Percentiles rank a stretch among this genome's conserved stretches.
These are phyloP conservation scores for Drosophila ficusphila DNA, from an alignment of 1,140 invertebrate species.

Conservation along the genomic window DNA sequence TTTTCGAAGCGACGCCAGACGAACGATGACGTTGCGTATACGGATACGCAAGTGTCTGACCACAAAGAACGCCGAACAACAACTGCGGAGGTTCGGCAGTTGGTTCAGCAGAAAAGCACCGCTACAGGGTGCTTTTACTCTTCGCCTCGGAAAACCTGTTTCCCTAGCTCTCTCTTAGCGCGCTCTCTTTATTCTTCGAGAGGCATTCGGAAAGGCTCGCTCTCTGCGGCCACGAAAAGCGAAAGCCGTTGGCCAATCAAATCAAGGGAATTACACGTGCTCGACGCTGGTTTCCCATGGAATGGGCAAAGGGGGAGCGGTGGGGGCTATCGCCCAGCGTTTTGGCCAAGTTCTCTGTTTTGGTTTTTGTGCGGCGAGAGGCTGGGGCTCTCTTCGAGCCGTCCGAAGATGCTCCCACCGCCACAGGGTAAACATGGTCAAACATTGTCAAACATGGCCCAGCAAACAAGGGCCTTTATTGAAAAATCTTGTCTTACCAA, in stretches of 20 bases:
- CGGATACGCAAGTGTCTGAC: constrained; percentile 60
- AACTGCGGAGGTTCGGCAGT: constrained; percentile 45
- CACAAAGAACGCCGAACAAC: constrained; percentile 75
- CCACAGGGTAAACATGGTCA: constrained; percentile 36
- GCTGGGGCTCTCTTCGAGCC: constrained; percentile 27
- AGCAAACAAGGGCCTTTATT: neutral
- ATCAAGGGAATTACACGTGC: constrained; percentile 71
- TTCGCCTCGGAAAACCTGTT: constrained; percentile 36
- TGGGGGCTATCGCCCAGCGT: neutral
- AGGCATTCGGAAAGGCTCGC: neutral
- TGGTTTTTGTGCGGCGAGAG: constrained; percentile 49
- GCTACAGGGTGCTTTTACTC: constrained; percentile 43
- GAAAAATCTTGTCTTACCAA: neutral
- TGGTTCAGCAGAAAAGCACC: constrained; percentile 1
- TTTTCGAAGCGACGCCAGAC: constrained; percentile 39
- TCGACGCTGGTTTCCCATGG: constrained; percentile 25
- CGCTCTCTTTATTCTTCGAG: constrained; percentile 5
- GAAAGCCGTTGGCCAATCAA: constrained; percentile 75
- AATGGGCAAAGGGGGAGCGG: neutral
- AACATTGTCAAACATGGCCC: constrained; percentile 1
- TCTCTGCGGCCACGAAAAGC: constrained; percentile 62
- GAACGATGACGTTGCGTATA: constrained; percentile 41
- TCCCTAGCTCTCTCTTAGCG: constrained; percentile 15
- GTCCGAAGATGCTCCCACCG: constrained; percentile 4
- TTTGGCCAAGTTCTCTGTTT: constrained; percentile 67